phyloP scores from a whole-genome alignment of 2,113 vertebrate species.

The Pachyramphus minor region DNA sequence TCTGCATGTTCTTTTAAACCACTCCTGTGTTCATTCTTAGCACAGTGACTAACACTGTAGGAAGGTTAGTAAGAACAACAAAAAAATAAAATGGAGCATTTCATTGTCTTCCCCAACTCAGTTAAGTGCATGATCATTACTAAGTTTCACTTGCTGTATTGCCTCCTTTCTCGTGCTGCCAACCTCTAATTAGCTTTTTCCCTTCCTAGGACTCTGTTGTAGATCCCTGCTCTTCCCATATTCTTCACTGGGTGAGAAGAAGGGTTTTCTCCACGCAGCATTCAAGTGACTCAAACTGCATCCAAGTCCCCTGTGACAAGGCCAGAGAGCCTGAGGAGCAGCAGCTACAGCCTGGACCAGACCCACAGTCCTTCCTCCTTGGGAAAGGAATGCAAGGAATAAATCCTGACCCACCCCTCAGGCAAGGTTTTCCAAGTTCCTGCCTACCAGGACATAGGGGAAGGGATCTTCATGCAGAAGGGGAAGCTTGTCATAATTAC shows the following conservation, averaged over 20 bases:
- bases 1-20: too few species aligned
- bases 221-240: neutral
- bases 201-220: neutral
- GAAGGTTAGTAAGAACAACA: neutral
- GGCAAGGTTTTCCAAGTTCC: neutral
- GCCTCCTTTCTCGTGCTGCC: neutral
- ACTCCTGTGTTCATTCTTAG: neutral
- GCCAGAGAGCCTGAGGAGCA: neutral
- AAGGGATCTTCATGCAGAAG: neutral
- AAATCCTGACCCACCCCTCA: neutral
- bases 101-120: neutral
- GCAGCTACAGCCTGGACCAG: neutral
- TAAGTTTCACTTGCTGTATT: neutral
- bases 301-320: neutral
- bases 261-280: neutral
- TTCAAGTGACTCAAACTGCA: too few species aligned
- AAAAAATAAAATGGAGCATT: neutral
- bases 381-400: neutral
- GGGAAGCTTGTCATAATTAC: neutral
- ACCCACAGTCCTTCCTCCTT: neutral
- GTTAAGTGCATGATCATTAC: neutral
- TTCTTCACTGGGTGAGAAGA: neutral
- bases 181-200: neutral
- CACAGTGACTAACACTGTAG: neutral
- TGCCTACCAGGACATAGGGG: accelerated